A percentile compares a stretch with the other conserved stretches of the same genome.
Evolutionary conservation across 1,140 invertebrate genomes (phyloP).

Genomic region (Panulirus ornatus): DNA sequence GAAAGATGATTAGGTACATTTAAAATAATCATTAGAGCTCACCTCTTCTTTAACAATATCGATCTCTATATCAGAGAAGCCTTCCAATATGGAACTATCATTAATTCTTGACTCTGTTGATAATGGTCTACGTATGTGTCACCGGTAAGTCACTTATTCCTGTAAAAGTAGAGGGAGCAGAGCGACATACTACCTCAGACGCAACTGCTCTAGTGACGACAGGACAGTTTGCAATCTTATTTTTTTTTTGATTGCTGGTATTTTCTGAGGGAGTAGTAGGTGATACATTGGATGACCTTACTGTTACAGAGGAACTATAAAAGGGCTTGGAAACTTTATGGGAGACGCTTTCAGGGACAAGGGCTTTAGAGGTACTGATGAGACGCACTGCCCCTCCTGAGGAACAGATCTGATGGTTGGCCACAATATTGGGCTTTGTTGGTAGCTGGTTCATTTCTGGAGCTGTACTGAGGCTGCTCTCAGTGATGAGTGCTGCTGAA

Average conservation of each 20-base stretch:
- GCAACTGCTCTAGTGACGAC: background rate
- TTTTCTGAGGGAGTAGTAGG: background rate
- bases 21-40: too few species aligned
- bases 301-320: background rate
- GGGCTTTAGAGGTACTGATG: background rate
- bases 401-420: background rate
- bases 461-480: background rate
- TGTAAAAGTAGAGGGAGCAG: background rate
- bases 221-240: background rate
- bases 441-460: background rate
- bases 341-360: background rate
- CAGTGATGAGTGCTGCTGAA: constrained; percentile 3
- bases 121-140: background rate
- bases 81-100: background rate
- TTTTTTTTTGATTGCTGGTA: background rate
- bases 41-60: constrained; percentile 53
- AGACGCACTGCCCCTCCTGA: background rate
- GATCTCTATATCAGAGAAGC: constrained; percentile 22
- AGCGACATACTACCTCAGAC: background rate
- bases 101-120: background rate
- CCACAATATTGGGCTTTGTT: background rate
- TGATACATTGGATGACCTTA: background rate
- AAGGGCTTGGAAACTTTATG: background rate
- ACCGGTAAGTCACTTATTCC: background rate
- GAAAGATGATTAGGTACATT: too few species aligned